Conservation (phyloP, 2,113 vertebrate genomes). For the Gallinago paraguaiae region DNA sequence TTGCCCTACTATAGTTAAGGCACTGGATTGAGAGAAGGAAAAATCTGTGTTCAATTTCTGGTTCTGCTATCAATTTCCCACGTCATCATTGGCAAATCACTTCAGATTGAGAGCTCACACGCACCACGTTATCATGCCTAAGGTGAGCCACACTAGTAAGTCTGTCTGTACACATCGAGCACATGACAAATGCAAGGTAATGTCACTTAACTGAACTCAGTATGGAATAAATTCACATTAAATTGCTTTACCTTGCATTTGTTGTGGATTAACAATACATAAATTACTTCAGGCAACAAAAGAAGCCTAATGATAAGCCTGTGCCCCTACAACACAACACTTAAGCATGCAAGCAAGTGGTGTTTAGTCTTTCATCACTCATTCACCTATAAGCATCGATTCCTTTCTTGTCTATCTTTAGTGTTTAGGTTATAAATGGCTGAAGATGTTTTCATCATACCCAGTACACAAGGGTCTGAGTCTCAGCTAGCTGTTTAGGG, state of each 20-base stretch:
- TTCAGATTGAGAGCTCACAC: not conserved
- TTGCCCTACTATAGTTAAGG: slow-evolving; percentile 60
- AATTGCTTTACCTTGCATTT: not conserved
- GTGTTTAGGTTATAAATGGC: not conserved
- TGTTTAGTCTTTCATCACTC: not conserved
- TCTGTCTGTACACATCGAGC: not conserved
- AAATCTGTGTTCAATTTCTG: slow-evolving; percentile 65
- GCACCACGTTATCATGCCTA: not conserved
- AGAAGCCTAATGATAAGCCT: not conserved
- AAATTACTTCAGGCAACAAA: slow-evolving; percentile 1
- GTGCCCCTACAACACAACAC: not conserved
- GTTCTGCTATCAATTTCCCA: slow-evolving; percentile 61
- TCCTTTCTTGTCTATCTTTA: not conserved
- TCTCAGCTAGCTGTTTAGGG: not conserved
- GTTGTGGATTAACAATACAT: not conserved
- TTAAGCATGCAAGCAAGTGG: not conserved
- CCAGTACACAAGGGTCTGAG: not conserved
- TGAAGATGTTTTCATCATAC: not conserved
- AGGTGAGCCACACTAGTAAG: not conserved
- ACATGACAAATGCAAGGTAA: not conserved
- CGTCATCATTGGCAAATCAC: not conserved
- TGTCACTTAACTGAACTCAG: not conserved
- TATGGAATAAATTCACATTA: not conserved
- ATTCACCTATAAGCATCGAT: not conserved
- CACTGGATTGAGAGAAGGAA: slow-evolving; percentile 71